Evolutionary conservation across 1,140 invertebrate species (phyloP), one percentile per base, ranked within the genome.

Genomic region (Acromyrmex charruanus): DNA sequence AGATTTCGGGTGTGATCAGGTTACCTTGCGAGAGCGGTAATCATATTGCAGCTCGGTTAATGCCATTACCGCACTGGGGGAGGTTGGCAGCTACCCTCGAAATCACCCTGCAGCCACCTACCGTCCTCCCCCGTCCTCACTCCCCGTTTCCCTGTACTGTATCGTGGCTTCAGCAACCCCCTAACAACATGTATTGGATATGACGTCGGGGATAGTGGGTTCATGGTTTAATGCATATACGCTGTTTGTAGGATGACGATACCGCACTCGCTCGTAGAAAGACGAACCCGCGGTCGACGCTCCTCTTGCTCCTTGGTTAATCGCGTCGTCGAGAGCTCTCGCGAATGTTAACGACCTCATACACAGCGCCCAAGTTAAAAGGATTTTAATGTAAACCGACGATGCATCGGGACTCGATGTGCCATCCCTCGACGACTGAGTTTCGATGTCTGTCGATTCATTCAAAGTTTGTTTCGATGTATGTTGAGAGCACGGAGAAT

Each of bases 11-110:
- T 93, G 91, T 94, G 94, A 95, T 95, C 95, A 93, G 92, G 94
- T 95, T 95, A 95, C 95, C 94, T 95, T 94, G 92, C 89, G 91
- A 91, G 93, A 93, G 92, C 93, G 92, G 93, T 95, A 95, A 95
- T 95, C 94, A 95, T 94, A 95, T 95, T 95, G 95, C 94, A 95
- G 94, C 94, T 94, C 89, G 93, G 94, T 94, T 95, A 95, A 95
- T 95, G 94, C 93, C 94, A 95, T 95, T 95, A 95, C 94, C 94
- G 92, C 92, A 93, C 92, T 89, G 75, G 77, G 61, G 89, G 89
- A 69, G 90, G 91, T 88, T 93, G 92, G 88, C 92, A 93, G 90
- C 93, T 92, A 92, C 89, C 91, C 88, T 91, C 88, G 87, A 91
- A 90, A 88, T 93, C 91, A 90, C 91, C 92, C 90, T 89, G 89